Conservation (phyloP, 2,888 invertebrate species). For the Heteromyza rotundicornis region DNA sequence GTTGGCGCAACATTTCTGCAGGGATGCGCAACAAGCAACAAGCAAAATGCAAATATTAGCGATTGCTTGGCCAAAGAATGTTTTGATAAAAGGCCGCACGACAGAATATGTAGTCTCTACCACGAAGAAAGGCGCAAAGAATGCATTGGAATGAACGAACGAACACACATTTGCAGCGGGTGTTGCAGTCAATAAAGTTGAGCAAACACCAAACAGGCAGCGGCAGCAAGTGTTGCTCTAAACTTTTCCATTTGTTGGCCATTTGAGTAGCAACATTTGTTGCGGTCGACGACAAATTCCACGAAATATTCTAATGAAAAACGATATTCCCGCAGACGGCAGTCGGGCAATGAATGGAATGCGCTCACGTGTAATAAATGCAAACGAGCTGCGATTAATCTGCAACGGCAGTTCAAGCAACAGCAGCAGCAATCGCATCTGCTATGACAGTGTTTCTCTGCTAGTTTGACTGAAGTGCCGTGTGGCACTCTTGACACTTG, state of each 20-base stretch:
- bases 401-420: background rate
- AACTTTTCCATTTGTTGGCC: constrained; percentile 27
- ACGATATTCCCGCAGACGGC: background rate
- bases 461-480: no score
- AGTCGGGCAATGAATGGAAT: background rate
- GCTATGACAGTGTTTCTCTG: background rate
- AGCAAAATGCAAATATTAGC: constrained; percentile 16
- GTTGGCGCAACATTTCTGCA: constrained; percentile 10
- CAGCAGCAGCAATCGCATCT: background rate
- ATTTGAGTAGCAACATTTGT: constrained; percentile 54
- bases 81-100: background rate
- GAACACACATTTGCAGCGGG: background rate
- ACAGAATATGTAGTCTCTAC: no score
- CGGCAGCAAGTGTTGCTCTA: background rate
- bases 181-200: background rate
- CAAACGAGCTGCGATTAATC: constrained; percentile 2
- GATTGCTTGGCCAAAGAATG: background rate
- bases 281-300: no score
- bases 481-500: no score
- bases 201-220: background rate
- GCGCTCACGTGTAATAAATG: background rate
- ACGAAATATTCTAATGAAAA: no score
- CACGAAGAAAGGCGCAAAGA: background rate
- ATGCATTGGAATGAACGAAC: background rate
- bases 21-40: constrained; percentile 13